Percentiles rank a stretch among this genome's conserved stretches.
Evolutionary conservation across 2,113 vertebrate species (phyloP).

Genomic region (Odobenus rosmarus): DNA sequence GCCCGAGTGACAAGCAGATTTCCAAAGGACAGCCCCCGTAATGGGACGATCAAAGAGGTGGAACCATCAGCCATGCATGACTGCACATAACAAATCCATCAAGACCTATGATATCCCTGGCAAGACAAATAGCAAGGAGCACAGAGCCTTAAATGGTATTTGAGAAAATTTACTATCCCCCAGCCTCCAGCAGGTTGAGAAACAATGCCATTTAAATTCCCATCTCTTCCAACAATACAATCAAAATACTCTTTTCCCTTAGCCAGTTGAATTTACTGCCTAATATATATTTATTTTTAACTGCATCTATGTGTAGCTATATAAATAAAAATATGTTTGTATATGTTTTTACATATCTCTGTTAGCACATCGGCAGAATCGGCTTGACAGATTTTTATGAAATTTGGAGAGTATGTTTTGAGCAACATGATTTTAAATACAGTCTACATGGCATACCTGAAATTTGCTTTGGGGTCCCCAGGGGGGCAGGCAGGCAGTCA

Average conservation of each 20-base stretch:
- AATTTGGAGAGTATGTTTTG: background rate
- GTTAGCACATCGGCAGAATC: constrained; percentile 45
- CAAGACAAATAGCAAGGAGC: constrained; percentile 64
- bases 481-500: background rate
- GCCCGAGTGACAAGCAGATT: background rate
- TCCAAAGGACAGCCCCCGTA: constrained; percentile 11
- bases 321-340: constrained; percentile 49
- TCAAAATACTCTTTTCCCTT: constrained; percentile 65
- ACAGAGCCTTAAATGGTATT: constrained; percentile 58
- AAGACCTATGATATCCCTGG: constrained; percentile 52
- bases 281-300: constrained; percentile 64
- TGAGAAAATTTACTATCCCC: constrained; percentile 70
- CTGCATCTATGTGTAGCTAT: background rate
- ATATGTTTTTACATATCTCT: background rate
- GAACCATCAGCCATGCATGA: constrained; percentile 65
- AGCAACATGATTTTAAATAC: constrained; percentile 34
- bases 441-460: background rate
- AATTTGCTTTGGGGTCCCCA: constrained; percentile 54
- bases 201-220: constrained; percentile 68
- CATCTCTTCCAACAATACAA: constrained; percentile 50
- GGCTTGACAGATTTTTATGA: constrained; percentile 32
- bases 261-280: constrained; percentile 28
- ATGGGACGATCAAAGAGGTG: constrained; percentile 49
- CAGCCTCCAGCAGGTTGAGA: constrained; percentile 37
- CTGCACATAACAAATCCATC: constrained; percentile 72